Conservation (phyloP, 2,113 vertebrate species). For the Grantiella picta region DNA sequence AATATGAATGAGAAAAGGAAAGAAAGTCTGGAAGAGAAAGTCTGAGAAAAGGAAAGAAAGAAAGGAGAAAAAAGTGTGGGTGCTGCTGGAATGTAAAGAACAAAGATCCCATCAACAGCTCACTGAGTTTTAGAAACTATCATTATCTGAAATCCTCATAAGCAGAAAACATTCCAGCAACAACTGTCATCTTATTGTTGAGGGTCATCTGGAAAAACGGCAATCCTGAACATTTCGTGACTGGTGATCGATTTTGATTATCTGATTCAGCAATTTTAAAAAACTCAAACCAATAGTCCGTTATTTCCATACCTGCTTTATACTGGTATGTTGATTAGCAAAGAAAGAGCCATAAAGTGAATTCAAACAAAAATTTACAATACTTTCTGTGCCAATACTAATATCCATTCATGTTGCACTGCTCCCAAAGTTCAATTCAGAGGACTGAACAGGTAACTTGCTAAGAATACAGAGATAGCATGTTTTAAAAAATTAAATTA, state of each 20-base stretch:
- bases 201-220: neutral
- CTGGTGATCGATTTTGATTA: neutral
- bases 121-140: neutral
- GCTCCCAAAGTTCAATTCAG: neutral
- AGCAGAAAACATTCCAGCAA: neutral
- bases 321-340: neutral
- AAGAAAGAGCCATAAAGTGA: neutral
- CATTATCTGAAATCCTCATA: neutral
- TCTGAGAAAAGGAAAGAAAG: neutral
- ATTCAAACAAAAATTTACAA: neutral
- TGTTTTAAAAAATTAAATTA: neutral
- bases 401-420: neutral
- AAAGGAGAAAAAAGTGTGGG: neutral
- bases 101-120: neutral
- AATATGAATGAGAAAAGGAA: neutral
- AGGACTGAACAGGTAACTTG: neutral
- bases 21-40: too few species aligned
- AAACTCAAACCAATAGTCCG: neutral
- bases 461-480: neutral
- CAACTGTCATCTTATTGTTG: neutral
- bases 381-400: neutral
- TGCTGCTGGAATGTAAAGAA: neutral
- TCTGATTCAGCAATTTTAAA: neutral
- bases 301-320: neutral
- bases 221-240: neutral